Base-by-base conservation (phyloP, 2,113 vertebrate species). In the Microcebus jonahi region DNA sequence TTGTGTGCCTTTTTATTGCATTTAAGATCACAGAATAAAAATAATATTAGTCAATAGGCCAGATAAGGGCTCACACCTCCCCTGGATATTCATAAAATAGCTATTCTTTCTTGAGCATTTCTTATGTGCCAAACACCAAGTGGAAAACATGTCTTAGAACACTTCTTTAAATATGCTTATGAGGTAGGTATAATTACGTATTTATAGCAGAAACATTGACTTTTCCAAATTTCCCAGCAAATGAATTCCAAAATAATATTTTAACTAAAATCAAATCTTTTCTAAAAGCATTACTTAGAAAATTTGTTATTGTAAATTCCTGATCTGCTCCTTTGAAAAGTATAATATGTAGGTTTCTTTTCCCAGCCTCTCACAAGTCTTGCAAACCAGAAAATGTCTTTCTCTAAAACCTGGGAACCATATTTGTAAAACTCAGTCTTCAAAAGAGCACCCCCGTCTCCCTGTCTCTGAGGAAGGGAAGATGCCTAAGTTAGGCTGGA, bases 261-360 rank as follows among this genome's bases (percentile, higher is more conserved):
- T 89, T 91, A 95, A 79, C 31, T 77, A 55, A 84, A 90, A 34
- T 83, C 7, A 42, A 34, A 45, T 8, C 13, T 92, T 94, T 89
- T 39, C 18, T 36, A 34, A 55, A 13, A 79, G 10, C 1, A 53
- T 27, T 76, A 71, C 15, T 68, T 27, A 81, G 34, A 75, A 68
- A 88, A 91, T 3, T 45, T 79, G 5, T 17, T 57, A 36, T 18
- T 45, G 7, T 83, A 53, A 88, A 67, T 53, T 73, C 2, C 76
- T 80, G 59, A 29, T 84, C n/a, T 94, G 29, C 39, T 15, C 14
- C 23, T 88, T 94, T 88, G 4, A 65, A 67, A 57, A 34, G 0
- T 6, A 83, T 57, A 57, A 57, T 57, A 57, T 11, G 0, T 15
- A 77, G 23, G 4, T 63, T 75, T 94, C 27, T 29, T 85, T 59